A percentile compares a stretch with the other conserved stretches of the same genome.
phyloP scores from a whole-genome alignment of 2,113 vertebrate species.

The Tursiops truncatus region DNA sequence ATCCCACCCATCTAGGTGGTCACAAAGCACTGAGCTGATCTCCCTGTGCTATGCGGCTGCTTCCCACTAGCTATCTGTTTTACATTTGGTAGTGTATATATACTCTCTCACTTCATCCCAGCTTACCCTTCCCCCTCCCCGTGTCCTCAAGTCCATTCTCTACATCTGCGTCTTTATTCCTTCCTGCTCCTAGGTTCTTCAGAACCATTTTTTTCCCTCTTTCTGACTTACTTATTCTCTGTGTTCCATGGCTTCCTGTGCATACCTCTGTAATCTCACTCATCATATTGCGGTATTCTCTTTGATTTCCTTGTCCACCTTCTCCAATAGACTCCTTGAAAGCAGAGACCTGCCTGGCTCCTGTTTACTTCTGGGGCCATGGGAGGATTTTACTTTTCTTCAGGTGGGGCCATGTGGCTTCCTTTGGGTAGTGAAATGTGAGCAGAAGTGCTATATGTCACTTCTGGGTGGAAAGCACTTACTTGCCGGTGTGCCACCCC shows the following conservation, averaged over 20 bases:
- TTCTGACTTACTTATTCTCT: background rate
- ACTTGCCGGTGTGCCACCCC: background rate
- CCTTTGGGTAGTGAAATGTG: background rate
- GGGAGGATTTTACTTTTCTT: background rate
- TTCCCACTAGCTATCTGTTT: too few relatives aligned
- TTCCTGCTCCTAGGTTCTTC: too few relatives aligned
- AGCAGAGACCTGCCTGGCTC: background rate
- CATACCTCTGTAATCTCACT: background rate
- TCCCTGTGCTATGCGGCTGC: too few relatives aligned
- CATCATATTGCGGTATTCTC: background rate
- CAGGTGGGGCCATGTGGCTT: background rate
- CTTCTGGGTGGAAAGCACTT: background rate
- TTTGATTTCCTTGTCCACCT: background rate
- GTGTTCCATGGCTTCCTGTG: background rate
- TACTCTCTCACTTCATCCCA: too few relatives aligned
- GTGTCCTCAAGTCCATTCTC: too few relatives aligned
- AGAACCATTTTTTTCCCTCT: too few relatives aligned
- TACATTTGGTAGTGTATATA: too few relatives aligned
- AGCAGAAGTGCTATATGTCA: background rate
- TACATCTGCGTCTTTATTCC: too few relatives aligned
- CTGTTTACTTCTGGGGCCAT: background rate
- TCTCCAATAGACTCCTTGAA: background rate
- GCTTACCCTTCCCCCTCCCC: too few relatives aligned
- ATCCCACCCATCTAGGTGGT: too few relatives aligned
- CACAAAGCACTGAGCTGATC: too few relatives aligned